phyloP scores from a whole-genome alignment of 2,888 invertebrate genomes.

The Zygaena filipendulae region DNA sequence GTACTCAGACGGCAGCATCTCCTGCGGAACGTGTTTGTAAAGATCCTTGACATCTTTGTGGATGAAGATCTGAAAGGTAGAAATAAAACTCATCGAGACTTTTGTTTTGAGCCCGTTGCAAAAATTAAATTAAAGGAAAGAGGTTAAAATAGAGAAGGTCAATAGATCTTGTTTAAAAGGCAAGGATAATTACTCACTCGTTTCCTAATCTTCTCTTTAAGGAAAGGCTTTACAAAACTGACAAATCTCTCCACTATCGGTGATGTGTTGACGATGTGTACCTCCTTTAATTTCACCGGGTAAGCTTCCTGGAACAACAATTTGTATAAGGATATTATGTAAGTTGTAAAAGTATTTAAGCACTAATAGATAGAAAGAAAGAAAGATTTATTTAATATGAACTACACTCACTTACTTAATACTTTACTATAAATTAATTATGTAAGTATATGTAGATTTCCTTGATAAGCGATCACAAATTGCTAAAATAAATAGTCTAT shows the following conservation, averaged over 20 bases:
- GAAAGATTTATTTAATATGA: no score
- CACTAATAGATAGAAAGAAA: no score
- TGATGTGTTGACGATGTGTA: constrained; percentile 85
- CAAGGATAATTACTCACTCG: constrained; percentile 68
- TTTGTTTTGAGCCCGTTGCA: no score
- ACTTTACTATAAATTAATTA: no score
- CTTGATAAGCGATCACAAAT: no score
- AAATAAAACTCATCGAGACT: neutral
- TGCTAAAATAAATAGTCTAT: no score
- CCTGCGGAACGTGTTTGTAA: constrained; percentile 81
- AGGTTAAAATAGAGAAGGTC: neutral
- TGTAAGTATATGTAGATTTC: no score
- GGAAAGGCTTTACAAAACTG: constrained; percentile 85
- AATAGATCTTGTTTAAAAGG: no score
- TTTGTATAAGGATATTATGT: no score
- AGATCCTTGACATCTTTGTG: constrained; percentile 80
- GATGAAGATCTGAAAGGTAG: constrained; percentile 71
- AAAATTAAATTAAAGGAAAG: no score
- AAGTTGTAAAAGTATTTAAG: no score
- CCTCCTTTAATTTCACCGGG: constrained; percentile 87
- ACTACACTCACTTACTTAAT: no score
- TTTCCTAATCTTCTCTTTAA: constrained; percentile 87
- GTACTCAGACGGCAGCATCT: constrained; percentile 84
- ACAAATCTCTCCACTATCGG: constrained; percentile 85
- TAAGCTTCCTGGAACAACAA: constrained; percentile 69